phyloP scores from a whole-genome alignment of 2,888 invertebrate species.

The Lysandra bellargus region DNA sequence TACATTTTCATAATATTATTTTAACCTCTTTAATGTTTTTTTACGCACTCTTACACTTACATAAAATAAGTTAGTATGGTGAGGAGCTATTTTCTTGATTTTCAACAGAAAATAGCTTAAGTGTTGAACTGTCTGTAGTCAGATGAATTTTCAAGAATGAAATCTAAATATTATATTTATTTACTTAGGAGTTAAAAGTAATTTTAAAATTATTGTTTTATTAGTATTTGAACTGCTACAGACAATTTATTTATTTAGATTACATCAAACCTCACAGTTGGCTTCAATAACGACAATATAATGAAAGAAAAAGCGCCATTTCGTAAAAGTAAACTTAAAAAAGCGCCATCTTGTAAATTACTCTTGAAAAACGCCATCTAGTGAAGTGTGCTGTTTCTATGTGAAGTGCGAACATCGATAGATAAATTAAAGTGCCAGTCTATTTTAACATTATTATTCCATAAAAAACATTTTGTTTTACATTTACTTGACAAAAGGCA shows the following conservation, averaged over 20 bases:
- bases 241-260: constrained; percentile 31
- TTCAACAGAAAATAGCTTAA: constrained; percentile 26
- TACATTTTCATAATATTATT: too few species aligned
- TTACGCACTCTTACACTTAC: neutral
- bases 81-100: constrained; percentile 25
- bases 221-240: constrained; percentile 21
- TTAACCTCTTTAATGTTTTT: neutral
- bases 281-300: neutral
- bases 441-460: neutral
- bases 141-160: constrained; percentile 33
- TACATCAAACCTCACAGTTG: constrained; percentile 35
- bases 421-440: neutral
- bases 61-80: constrained; percentile 24
- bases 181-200: too few species aligned
- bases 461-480: neutral
- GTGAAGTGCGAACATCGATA: constrained; percentile 28
- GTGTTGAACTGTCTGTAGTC: constrained; percentile 32
- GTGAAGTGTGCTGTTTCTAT: constrained; percentile 14
- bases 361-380: constrained; percentile 34
- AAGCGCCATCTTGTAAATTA: constrained; percentile 28
- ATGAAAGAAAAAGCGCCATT: neutral
- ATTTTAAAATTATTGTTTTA: neutral
- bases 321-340: neutral
- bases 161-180: constrained; percentile 2
- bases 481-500: neutral